Evolutionary conservation across 2,797 vertebrate species (phyloP).

Genomic region (Lerista edwardsae): DNA sequence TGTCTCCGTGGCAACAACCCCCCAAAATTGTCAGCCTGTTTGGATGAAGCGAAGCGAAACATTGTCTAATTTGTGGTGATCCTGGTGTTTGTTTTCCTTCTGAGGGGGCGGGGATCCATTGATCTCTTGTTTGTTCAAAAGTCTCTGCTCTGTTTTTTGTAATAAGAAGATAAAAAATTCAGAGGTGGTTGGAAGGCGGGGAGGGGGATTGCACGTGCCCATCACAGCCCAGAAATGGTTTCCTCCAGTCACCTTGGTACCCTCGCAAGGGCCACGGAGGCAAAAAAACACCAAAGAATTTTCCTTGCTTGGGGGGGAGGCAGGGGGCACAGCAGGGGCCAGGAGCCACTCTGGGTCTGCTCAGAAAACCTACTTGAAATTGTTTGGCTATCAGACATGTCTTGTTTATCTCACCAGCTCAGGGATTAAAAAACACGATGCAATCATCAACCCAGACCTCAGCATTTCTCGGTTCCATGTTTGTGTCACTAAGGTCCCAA

Average conservation of each 20-base stretch:
- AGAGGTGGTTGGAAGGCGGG: background rate
- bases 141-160: slow-evolving; percentile 17
- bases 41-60: slow-evolving; percentile 89
- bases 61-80: slow-evolving; percentile 75
- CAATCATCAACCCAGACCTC: background rate
- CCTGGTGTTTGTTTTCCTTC: slow-evolving; percentile 74
- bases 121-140: slow-evolving; percentile 69
- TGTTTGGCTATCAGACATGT: background rate
- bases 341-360: background rate
- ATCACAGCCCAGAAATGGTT: background rate
- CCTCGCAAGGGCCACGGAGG: background rate
- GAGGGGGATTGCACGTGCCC: too few relatives aligned
- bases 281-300: background rate
- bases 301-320: background rate
- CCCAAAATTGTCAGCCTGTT: slow-evolving; percentile 85
- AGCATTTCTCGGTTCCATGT: background rate
- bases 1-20: slow-evolving; percentile 87
- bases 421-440: background rate
- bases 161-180: background rate
- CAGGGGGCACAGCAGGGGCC: too few relatives aligned
- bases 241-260: background rate
- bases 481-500: background rate
- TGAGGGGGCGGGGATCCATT: slow-evolving; percentile 66
- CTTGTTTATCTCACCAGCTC: background rate
- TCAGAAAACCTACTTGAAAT: accelerated